Conservation (phyloP, 1,140 invertebrate species). For the Macrocentrus cingulum region DNA sequence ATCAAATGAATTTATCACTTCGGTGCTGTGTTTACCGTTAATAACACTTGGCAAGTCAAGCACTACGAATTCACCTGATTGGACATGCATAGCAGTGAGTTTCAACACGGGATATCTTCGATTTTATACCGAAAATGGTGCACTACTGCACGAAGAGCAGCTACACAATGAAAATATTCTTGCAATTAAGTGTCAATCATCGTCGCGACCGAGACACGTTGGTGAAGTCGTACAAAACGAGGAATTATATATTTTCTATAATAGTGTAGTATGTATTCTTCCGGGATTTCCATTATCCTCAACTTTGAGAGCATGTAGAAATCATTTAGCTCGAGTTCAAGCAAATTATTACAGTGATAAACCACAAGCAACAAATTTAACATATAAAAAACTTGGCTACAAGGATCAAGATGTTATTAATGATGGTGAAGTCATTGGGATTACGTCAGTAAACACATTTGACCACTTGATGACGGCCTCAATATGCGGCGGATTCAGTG, state of each 20-base stretch:
- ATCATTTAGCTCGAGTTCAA: conserved; percentile 79
- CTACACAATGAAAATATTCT: conserved; percentile 81
- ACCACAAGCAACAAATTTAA: conserved; percentile 63
- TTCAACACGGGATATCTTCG: conserved; percentile 81
- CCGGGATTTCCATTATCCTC: conserved; percentile 83
- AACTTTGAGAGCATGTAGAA: conserved; percentile 75
- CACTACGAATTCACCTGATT: conserved; percentile 76
- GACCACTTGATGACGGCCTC: conserved; percentile 85
- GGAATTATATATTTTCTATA: conserved; percentile 83
- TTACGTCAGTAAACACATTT: conserved; percentile 76
- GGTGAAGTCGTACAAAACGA: conserved; percentile 67
- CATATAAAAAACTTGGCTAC: conserved; percentile 84
- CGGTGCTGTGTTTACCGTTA: conserved; percentile 64
- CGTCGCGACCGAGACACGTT: conserved; percentile 63
- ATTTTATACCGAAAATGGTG: conserved; percentile 86
- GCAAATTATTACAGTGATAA: conserved; percentile 70
- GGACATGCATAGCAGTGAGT: conserved; percentile 89
- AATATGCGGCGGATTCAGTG: conserved; percentile 75
- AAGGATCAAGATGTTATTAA: conserved; percentile 73
- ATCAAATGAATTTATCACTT: conserved; percentile 60
- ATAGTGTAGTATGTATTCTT: conserved; percentile 75
- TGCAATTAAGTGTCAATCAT: conserved; percentile 81
- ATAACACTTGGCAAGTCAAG: conserved; percentile 70
- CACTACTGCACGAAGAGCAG: conserved; percentile 79
- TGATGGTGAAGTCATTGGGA: conserved; percentile 78